A percentile compares a stretch with the other conserved stretches of the same genome.
These are phyloP conservation scores for Sebastiscus tertius DNA, from an alignment of 2,797 vertebrate species.

Conservation along the genomic window DNA sequence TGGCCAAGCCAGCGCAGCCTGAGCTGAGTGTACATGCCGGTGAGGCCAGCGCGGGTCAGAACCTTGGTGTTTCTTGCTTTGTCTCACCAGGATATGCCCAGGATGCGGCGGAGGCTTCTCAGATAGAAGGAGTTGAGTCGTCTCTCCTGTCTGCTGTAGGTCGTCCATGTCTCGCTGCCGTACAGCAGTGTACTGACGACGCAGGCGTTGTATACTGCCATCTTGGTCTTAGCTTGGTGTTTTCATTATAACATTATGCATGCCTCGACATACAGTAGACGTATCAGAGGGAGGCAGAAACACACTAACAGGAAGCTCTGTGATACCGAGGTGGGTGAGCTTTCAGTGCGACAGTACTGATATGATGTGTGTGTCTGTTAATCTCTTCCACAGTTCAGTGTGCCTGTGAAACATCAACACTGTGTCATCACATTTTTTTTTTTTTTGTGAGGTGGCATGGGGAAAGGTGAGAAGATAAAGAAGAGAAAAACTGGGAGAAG, in stretches of 20 bases:
- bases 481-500: background rate
- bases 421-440: conserved; percentile 28
- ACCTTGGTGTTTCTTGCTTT: too few species aligned
- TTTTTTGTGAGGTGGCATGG: background rate
- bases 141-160: too few species aligned
- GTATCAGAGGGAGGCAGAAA: background rate
- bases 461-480: background rate
- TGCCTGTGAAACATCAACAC: conserved; percentile 58
- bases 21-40: too few species aligned
- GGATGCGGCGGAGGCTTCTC: too few species aligned
- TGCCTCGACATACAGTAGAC: background rate
- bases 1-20: too few species aligned
- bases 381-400: conserved; percentile 17
- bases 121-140: too few species aligned
- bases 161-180: too few species aligned
- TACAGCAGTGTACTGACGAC: too few species aligned
- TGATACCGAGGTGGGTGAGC: conserved; percentile 14
- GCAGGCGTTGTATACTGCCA: too few species aligned
- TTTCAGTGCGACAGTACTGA: background rate
- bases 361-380: background rate
- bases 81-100: too few species aligned
- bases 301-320: background rate
- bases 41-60: too few species aligned
- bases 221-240: too few species aligned
- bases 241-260: conserved; percentile 4